Conservation (phyloP, 2,797 vertebrate species). For the Tapirus indicus region DNA sequence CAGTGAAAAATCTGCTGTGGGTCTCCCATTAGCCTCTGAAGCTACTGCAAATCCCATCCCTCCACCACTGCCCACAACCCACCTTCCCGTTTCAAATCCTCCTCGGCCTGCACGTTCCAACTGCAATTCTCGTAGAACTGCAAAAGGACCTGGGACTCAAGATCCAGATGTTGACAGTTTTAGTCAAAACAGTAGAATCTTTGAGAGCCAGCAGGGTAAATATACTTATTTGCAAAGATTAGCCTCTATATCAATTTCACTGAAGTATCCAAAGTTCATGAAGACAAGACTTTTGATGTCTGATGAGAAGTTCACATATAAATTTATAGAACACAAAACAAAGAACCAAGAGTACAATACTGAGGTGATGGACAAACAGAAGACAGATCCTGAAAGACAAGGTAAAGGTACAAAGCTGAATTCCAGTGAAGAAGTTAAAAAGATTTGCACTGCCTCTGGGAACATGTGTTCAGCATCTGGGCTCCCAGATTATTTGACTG, state of each 20-base stretch:
- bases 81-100: conserved; percentile 76
- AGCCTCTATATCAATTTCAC: neutral
- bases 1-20: conserved; percentile 83
- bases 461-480: conserved; percentile 86
- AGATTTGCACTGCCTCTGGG: conserved; percentile 83
- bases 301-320: conserved; percentile 89
- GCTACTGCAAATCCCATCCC: conserved; percentile 40
- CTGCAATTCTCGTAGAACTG: conserved; percentile 89
- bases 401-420: conserved; percentile 56
- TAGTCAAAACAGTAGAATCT: conserved; percentile 83
- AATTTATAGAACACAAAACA: conserved; percentile 89
- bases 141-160: conserved; percentile 89
- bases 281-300: neutral
- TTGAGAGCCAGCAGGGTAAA: conserved; percentile 86
- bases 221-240: conserved; percentile 43
- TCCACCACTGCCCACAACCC: conserved; percentile 72
- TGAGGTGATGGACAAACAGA: conserved; percentile 45
- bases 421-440: conserved; percentile 84
- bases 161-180: conserved; percentile 86
- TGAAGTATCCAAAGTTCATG: neutral
- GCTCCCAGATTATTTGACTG: conserved; percentile 89
- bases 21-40: conserved; percentile 74
- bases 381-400: conserved; percentile 64
- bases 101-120: conserved; percentile 88
- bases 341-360: conserved; percentile 62